Conservation (phyloP, 2,888 invertebrate species). For the Graphium colonna region DNA sequence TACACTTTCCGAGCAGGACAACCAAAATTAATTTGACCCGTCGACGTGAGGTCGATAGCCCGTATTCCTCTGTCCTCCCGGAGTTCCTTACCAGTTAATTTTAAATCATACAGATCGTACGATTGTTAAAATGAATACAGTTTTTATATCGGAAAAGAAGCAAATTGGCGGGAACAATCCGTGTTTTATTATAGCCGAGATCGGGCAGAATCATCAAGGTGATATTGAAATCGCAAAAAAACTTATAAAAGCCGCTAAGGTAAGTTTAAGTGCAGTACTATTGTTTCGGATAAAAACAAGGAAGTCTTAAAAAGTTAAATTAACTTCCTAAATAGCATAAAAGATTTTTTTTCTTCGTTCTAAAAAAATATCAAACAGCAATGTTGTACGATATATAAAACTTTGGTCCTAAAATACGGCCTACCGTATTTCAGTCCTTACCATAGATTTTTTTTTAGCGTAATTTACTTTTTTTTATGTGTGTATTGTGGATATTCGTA, state of each 20-base stretch:
- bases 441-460: no score
- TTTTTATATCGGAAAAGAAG: conserved; percentile 65
- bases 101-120: no score
- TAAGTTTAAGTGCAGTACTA: conserved; percentile 48
- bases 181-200: conserved; percentile 90
- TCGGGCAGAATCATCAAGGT: conserved; percentile 93
- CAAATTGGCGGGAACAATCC: conserved; percentile 71
- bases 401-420: no score
- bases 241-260: conserved; percentile 87
- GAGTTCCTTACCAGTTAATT: no score
- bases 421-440: no score
- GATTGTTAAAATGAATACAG: conserved; percentile 62
- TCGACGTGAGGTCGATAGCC: background rate
- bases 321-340: background rate
- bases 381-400: no score
- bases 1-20: background rate
- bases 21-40: conserved; percentile 12
- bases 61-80: no score
- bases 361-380: no score
- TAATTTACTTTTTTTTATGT: no score
- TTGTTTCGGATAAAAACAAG: background rate
- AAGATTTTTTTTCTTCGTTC: no score
- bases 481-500: no score
- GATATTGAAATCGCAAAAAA: conserved; percentile 85
- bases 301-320: conserved; percentile 6